Conservation (phyloP, 2,888 invertebrate genomes). For the Notodonta dromedarius region DNA sequence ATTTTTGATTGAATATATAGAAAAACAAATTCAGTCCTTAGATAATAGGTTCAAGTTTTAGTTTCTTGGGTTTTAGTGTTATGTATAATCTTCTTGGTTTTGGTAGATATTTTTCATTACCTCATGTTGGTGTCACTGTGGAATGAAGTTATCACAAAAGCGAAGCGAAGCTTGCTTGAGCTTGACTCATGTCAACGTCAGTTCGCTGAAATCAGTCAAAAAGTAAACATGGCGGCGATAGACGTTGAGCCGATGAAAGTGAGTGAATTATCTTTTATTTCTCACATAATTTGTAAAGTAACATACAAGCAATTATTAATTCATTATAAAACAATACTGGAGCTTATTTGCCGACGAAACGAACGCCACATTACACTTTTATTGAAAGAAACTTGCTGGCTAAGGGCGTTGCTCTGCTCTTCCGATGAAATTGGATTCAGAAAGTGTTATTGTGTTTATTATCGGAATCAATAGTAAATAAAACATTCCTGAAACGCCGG, state of each 20-base stretch:
- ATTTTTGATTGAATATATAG: no score
- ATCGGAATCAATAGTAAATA: conserved; percentile 35
- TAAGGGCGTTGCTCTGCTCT: conserved; percentile 45
- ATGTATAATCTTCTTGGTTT: no score
- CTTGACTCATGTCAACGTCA: conserved; percentile 38
- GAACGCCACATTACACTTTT: conserved; percentile 8
- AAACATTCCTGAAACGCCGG: conserved; percentile 22
- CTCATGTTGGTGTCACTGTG: conserved; percentile 35
- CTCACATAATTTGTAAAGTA: conserved; percentile 18
- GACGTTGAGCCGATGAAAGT: conserved; percentile 78
- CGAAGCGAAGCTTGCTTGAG: conserved; percentile 9
- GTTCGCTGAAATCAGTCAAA: conserved; percentile 58
- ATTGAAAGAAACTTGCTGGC: conserved; percentile 26
- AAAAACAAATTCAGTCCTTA: no score
- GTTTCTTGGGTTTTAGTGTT: no score
- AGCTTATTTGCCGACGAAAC: neutral
- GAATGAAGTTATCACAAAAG: conserved; percentile 43
- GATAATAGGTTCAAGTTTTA: no score
- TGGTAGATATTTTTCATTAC: no score
- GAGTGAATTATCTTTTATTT: conserved; percentile 47
- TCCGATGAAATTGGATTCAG: conserved; percentile 25
- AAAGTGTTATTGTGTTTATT: conserved; percentile 31
- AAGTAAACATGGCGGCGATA: conserved; percentile 85
- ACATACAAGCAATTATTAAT: neutral
- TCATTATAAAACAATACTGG: neutral